A percentile compares a stretch with the other conserved stretches of the same genome.
Conservation (phyloP, 2,113 vertebrate species). For the Apus apus region DNA sequence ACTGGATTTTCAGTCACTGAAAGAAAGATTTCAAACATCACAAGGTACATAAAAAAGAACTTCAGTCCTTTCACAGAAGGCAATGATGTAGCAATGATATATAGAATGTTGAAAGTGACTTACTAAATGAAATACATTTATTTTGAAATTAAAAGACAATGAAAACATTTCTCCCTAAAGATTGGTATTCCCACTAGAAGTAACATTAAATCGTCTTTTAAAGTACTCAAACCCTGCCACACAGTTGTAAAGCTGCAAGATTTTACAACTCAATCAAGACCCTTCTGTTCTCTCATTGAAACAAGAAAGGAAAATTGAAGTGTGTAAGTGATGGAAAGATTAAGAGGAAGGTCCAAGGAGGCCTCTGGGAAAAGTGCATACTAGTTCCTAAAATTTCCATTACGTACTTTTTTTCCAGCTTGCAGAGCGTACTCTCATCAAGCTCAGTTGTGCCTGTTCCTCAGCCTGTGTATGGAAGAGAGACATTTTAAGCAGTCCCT, state of each 20-base stretch:
- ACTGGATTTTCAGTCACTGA: neutral
- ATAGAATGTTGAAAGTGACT: neutral
- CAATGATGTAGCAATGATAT: neutral
- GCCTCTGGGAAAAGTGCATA: neutral
- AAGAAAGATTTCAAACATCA: constrained; percentile 12
- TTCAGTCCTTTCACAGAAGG: neutral
- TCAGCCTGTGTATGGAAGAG: neutral
- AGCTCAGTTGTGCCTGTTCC: neutral
- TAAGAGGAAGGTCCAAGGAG: neutral
- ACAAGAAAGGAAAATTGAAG: neutral
- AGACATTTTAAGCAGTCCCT: neutral
- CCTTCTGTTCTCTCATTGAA: neutral
- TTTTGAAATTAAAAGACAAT: constrained; percentile 23
- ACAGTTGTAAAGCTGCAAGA: neutral
- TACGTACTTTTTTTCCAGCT: neutral
- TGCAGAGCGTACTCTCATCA: neutral
- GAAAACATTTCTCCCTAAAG: neutral
- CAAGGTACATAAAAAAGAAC: neutral
- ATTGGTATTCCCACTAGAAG: neutral
- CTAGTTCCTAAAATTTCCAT: neutral
- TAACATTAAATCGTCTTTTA: neutral
- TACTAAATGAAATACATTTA: neutral
- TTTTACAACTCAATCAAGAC: neutral
- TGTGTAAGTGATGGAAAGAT: neutral
- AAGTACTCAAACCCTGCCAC: neutral